Conservation (phyloP, 1,140 invertebrate species). For the Medauroidea extradentata region DNA sequence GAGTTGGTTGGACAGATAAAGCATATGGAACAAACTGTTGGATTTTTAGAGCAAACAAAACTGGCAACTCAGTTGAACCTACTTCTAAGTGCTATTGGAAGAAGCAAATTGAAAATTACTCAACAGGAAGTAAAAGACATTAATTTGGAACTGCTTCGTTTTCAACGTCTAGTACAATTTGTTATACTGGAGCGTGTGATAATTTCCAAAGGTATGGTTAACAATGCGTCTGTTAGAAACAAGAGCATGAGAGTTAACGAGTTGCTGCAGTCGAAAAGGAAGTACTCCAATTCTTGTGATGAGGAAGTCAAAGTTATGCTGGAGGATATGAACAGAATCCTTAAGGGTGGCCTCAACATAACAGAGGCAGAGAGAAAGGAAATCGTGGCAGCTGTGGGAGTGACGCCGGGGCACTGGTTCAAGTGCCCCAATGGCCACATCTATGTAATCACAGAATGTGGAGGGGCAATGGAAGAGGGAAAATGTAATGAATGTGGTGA, state of each 20-base stretch:
- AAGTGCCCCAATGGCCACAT: conserved; percentile 70
- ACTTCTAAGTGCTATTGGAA: conserved; percentile 2
- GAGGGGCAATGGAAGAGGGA: conserved; percentile 55
- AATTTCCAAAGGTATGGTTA: neutral
- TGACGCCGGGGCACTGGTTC: conserved; percentile 63
- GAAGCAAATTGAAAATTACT: conserved; percentile 10
- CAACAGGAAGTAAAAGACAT: conserved; percentile 13
- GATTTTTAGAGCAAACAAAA: neutral
- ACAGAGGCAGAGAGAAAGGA: conserved; percentile 50
- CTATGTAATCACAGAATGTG: conserved; percentile 69
- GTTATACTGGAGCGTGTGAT: conserved; percentile 1
- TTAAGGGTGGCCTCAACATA: conserved; percentile 26
- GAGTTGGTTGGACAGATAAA: neutral
- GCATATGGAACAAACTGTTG: neutral
- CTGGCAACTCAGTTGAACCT: neutral
- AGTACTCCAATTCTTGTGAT: neutral
- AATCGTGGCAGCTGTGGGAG: conserved; percentile 57
- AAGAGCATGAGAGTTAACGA: neutral
- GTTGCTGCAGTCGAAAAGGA: neutral
- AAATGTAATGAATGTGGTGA: conserved; percentile 58
- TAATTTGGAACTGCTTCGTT: conserved; percentile 17
- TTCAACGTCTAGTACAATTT: conserved; percentile 14
- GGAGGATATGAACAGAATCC: neutral
- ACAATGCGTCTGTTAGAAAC: neutral
- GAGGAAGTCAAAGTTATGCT: neutral